Evolutionary conservation across 2,888 invertebrate genomes (phyloP), one percentile per base, ranked within the genome.

Genomic region (Cacoxenus indagator): DNA sequence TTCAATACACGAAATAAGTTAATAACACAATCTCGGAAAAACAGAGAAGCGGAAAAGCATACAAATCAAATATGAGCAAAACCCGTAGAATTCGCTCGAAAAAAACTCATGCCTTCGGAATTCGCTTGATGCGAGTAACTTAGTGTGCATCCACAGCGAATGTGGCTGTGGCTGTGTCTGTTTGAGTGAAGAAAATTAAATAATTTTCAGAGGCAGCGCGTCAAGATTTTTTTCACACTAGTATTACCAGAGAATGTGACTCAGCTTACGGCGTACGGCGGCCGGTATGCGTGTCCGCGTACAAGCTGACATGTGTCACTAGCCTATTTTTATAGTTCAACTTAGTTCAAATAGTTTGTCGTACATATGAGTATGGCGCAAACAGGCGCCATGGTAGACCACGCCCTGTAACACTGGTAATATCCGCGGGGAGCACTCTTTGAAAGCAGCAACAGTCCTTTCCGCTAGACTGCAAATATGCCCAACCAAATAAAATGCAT

Each of bases 1-100:
- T 81, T 81, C 82, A 81, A 81, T 81, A 81, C 80, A 82, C 74
- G 72, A 37, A 78, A 81, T 81, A 80, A 82, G 81, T 80, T 80
- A 77, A 75, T 71, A 76, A 65, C 43, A 62, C 55, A 43, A 64
- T 24, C 31, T 45, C 66, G 51, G 55, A 57, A 4, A 37, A 71
- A 66, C 62, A 66, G 64, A 65, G 69, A 62, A 57, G 62, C 31
- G 51, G 11, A 64, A 59, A 55, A 70, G n/a, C 22, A 48, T 48
- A 11, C 37, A 37, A 37, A 37, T 37, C n/a, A 48, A 48, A 48
- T 48, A 48, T 37, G 37, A 37, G 37, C 2, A 37, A 37, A 37
- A 14, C 37, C 37, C 17, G 9, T 17, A 71, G 71, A 76, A 73
- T 71, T 73, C 65, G 76, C 76, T 48, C 59, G 59, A 66, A 27